Conservation (phyloP, 2,113 vertebrate species). For the Salvelinus namaycush region DNA sequence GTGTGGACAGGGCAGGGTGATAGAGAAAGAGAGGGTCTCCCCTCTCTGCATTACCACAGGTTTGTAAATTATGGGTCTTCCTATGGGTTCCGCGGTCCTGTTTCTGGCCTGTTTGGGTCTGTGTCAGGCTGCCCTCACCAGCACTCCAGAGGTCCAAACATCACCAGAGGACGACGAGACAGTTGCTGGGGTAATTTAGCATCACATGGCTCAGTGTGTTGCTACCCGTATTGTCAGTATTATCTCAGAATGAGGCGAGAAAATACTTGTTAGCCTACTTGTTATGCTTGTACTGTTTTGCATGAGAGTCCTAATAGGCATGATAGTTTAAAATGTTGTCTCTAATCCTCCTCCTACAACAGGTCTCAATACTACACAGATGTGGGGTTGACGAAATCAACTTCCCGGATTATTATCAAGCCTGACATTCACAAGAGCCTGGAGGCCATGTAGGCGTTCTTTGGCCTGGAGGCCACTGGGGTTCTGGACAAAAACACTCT, state of each 20-base stretch:
- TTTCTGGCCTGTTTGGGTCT: conserved; percentile 35
- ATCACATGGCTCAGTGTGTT: background rate
- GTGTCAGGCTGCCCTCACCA: conserved; percentile 44
- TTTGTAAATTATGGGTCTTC: background rate
- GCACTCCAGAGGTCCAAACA: conserved; percentile 27
- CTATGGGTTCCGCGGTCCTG: conserved; percentile 26
- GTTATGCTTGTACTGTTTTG: too few species aligned
- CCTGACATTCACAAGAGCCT: conserved; percentile 52
- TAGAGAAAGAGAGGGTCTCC: background rate
- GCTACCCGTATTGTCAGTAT: too few species aligned
- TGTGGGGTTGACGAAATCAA: conserved; percentile 20
- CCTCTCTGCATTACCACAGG: background rate
- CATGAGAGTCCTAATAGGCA: background rate
- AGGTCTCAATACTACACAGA: conserved; percentile 64
- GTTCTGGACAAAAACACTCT: conserved; percentile 65
- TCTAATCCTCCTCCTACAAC: background rate
- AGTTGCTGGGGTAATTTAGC: conserved; percentile 57
- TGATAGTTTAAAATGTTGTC: too few species aligned
- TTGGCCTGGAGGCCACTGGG: conserved; percentile 70
- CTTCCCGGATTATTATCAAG: background rate
- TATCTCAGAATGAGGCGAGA: too few species aligned
- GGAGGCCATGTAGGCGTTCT: conserved; percentile 72
- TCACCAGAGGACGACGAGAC: conserved; percentile 37
- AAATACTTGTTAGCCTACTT: too few species aligned
- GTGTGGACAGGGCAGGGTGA: background rate